Percentiles rank a stretch among this genome's conserved stretches.
phyloP scores from a whole-genome alignment of 1,140 invertebrate genomes.

The Goniozus legneri region DNA sequence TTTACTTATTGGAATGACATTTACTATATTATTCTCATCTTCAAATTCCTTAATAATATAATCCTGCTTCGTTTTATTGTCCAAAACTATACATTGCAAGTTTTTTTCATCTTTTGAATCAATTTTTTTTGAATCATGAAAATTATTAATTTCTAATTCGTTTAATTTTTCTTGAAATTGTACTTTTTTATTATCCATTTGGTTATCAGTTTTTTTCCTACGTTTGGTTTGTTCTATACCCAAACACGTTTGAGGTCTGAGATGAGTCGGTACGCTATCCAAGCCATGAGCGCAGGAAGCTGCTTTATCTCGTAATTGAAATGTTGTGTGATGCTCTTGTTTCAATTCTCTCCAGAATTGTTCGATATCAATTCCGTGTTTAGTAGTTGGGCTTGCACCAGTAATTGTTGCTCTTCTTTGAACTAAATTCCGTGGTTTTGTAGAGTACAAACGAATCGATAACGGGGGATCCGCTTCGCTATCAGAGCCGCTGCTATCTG shows the following conservation, averaged over 20 bases:
- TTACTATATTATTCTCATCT: constrained; percentile 22
- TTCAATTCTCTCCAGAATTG: constrained; percentile 69
- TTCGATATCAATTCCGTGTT: constrained; percentile 65
- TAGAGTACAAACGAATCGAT: constrained; percentile 63
- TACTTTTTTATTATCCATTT: constrained; percentile 32
- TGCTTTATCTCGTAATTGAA: constrained; percentile 61
- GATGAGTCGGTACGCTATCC: constrained; percentile 56
- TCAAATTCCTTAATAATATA: not conserved
- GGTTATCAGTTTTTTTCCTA: constrained; percentile 32
- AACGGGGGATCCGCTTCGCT: constrained; percentile 42
- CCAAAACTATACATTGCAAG: too few species aligned
- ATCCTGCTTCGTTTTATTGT: not conserved
- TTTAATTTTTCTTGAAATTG: constrained; percentile 42
- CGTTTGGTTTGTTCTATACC: constrained; percentile 49
- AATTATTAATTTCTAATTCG: constrained; percentile 17
- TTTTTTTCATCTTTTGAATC: constrained; percentile 10
- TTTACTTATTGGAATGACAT: constrained; percentile 32
- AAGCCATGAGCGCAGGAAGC: constrained; percentile 70
- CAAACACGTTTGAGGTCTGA: constrained; percentile 65
- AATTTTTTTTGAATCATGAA: not conserved
- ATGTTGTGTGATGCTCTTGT: constrained; percentile 54
- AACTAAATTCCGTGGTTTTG: constrained; percentile 70
- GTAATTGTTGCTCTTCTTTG: constrained; percentile 85
- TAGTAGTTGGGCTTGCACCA: constrained; percentile 72
- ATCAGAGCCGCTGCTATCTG: constrained; percentile 47